These are phyloP conservation scores for Xerus inauris DNA, from an alignment of 2,113 vertebrate species.

Conservation along the genomic window DNA sequence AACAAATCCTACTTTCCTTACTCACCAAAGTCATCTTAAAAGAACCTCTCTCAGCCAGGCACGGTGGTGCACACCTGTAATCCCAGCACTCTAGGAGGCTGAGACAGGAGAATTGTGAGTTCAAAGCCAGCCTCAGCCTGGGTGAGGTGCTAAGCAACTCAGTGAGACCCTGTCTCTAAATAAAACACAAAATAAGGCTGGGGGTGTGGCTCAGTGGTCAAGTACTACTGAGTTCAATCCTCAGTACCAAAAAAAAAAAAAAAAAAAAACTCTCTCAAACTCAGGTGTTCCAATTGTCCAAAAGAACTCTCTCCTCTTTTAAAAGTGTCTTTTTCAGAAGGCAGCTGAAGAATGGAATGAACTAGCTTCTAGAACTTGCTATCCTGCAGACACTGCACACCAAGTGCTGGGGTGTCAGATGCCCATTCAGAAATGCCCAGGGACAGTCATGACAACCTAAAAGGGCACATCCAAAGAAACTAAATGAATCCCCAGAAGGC, in stretches of 20 bases:
- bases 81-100: no score
- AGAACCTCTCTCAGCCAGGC: background rate
- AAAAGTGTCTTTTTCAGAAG: slow-evolving; percentile 18
- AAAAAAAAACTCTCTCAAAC: background rate
- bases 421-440: background rate
- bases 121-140: no score
- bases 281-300: background rate
- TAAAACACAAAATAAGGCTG: no score
- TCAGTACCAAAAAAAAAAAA: no score
- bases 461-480: background rate
- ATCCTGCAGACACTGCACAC: background rate
- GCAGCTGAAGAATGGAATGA: background rate
- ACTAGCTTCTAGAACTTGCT: background rate
- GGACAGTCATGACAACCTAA: background rate
- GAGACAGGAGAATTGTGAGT: no score
- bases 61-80: no score
- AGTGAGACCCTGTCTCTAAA: no score
- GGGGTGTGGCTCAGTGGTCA: no score
- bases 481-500: background rate
- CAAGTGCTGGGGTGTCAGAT: background rate
- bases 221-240: no score
- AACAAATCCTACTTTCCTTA: background rate
- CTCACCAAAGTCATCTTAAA: background rate
- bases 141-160: no score
- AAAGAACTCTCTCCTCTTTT: background rate